phyloP scores from a whole-genome alignment of 2,797 vertebrate genomes.

The Aeoliscus strigatus region DNA sequence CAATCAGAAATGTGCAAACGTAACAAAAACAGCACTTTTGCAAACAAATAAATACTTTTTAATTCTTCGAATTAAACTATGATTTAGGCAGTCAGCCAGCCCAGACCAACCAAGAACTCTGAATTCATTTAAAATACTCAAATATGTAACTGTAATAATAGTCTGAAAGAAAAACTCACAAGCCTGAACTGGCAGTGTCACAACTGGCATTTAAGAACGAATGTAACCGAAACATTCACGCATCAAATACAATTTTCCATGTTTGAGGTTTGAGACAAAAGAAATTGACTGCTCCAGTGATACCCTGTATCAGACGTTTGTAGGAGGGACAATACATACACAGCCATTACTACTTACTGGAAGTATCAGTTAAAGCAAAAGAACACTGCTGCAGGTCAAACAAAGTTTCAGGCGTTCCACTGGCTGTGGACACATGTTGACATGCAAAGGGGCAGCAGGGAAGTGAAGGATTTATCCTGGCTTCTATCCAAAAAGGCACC shows the following conservation, averaged over 20 bases:
- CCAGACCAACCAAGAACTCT: conserved; percentile 46
- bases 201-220: conserved; percentile 40
- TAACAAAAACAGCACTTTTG: conserved; percentile 39
- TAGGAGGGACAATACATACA: conserved; percentile 45
- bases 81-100: conserved; percentile 52
- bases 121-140: conserved; percentile 48
- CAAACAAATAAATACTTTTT: conserved; percentile 48
- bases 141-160: conserved; percentile 33
- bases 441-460: conserved; percentile 23
- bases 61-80: conserved; percentile 38
- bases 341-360: conserved; percentile 30
- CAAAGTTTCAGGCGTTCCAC: conserved; percentile 18
- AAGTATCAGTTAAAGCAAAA: conserved; percentile 15
- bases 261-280: conserved; percentile 32
- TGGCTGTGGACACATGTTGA: conserved; percentile 16
- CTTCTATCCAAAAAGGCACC: conserved; percentile 7
- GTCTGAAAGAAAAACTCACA: conserved; percentile 19
- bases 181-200: conserved; percentile 58
- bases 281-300: background rate
- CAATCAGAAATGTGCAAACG: conserved; percentile 43
- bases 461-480: conserved; percentile 5
- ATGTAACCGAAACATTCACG: conserved; percentile 25
- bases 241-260: conserved; percentile 30
- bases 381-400: conserved; percentile 24
- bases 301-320: conserved; percentile 32